Conservation (phyloP, 2,113 vertebrate species). For the Triplophysa tibetana region DNA sequence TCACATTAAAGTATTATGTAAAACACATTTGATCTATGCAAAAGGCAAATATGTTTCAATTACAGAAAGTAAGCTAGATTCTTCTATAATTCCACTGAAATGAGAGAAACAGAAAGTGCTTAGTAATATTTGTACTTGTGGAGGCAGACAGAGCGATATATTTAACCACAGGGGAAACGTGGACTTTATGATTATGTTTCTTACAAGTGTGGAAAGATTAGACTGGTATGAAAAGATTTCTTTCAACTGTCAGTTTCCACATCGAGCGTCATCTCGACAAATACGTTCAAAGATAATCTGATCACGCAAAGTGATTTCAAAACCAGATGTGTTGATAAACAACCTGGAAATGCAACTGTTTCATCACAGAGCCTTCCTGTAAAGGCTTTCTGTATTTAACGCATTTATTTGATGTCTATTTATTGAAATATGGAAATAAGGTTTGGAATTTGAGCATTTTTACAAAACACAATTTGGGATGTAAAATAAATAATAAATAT, state of each 20-base stretch:
- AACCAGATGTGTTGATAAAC: background rate
- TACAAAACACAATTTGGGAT: background rate
- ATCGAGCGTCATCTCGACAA: background rate
- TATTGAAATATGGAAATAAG: background rate
- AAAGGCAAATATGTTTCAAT: background rate
- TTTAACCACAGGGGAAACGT: background rate
- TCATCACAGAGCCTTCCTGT: too few relatives aligned
- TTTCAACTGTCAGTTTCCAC: slow-evolving; percentile 39
- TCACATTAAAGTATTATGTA: too few relatives aligned
- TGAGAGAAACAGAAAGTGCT: slow-evolving; percentile 23
- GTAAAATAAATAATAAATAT: background rate
- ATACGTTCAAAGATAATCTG: background rate
- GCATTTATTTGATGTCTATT: background rate
- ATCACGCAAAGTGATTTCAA: slow-evolving; percentile 1
- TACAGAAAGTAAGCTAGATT: background rate
- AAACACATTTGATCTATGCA: too few relatives aligned
- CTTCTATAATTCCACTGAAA: background rate
- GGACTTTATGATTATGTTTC: background rate
- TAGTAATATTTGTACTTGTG: slow-evolving; percentile 46
- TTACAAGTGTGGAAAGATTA: slow-evolving; percentile 21
- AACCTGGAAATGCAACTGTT: too few relatives aligned
- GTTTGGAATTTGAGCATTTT: too few relatives aligned
- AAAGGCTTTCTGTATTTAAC: background rate
- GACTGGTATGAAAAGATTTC: background rate
- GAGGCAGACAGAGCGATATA: background rate